Conservation (phyloP, 2,113 vertebrate species). For the Callaeas wilsoni region DNA sequence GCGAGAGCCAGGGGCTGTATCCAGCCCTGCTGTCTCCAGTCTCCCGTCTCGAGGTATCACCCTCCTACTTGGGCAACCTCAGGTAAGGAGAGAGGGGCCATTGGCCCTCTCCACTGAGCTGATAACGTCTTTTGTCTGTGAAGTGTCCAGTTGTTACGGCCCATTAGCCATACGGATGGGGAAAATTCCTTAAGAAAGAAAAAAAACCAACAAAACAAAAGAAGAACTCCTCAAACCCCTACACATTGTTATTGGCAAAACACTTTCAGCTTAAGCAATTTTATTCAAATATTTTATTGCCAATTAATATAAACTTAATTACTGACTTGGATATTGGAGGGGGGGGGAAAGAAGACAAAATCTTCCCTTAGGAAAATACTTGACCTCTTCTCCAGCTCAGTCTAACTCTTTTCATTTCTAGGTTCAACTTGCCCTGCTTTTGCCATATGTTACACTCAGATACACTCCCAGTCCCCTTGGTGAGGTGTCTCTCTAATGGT, state of each 20-base stretch:
- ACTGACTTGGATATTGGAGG: neutral
- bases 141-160: too few species aligned
- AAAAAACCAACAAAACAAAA: too few species aligned
- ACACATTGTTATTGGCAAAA: neutral
- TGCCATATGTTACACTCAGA: fast-evolving
- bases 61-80: too few species aligned
- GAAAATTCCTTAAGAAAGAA: too few species aligned
- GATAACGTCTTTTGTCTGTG: too few species aligned
- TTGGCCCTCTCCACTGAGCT: too few species aligned
- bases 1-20: too few species aligned
- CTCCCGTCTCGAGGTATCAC: too few species aligned
- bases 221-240: too few species aligned
- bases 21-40: too few species aligned
- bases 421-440: neutral
- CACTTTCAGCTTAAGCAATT: neutral
- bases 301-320: neutral
- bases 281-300: neutral
- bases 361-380: neutral
- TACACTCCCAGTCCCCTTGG: neutral
- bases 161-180: too few species aligned
- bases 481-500: neutral
- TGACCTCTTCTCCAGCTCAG: neutral
- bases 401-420: neutral
- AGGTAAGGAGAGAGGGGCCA: too few species aligned
- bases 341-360: neutral